These are phyloP conservation scores for Microctonus hyperodae DNA, from an alignment of 2,888 invertebrate genomes.

Conservation along the genomic window DNA sequence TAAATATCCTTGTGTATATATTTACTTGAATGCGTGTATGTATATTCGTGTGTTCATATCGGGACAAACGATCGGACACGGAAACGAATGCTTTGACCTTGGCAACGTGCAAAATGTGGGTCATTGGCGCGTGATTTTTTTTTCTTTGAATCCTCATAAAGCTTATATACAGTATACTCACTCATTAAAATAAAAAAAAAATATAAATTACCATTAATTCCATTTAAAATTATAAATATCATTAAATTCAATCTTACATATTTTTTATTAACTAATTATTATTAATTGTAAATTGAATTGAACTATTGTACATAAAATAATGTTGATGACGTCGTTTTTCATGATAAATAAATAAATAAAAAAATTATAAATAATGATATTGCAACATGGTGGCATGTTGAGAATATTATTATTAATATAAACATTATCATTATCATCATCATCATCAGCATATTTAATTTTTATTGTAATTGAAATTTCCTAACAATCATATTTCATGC, in stretches of 20 bases:
- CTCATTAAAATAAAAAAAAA: neutral
- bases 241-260: neutral
- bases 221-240: neutral
- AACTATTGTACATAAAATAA: no score
- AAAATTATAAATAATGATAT: neutral
- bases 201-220: neutral
- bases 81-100: slow-evolving; percentile 27
- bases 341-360: no score
- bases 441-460: neutral
- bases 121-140: slow-evolving; percentile 22
- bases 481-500: neutral
- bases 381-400: neutral
- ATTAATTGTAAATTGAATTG: neutral
- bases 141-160: neutral
- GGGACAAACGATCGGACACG: slow-evolving; percentile 27
- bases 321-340: no score
- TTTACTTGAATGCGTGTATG: neutral
- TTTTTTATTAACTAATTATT: neutral
- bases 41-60: slow-evolving; percentile 22
- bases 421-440: neutral
- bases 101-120: slow-evolving; percentile 24
- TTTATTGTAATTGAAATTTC: neutral
- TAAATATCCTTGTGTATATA: neutral
- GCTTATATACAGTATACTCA: no score
- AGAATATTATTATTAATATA: neutral